Conservation (phyloP, 2,888 invertebrate species). For the Rhingia campestris region DNA sequence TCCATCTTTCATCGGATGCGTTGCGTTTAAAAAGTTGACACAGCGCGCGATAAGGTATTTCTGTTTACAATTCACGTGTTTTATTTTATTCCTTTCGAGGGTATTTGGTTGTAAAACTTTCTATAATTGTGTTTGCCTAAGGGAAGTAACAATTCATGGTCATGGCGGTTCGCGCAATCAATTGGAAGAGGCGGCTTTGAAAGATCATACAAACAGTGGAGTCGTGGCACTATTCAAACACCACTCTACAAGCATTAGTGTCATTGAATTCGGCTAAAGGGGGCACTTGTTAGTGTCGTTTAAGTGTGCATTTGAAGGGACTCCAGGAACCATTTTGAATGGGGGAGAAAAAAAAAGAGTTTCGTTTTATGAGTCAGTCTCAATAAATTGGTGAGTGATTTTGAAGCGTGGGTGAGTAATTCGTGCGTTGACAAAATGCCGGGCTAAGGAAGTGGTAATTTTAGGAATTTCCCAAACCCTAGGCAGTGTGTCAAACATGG, state of each 20-base stretch:
- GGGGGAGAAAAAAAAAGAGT: not conserved
- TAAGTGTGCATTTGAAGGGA: constrained; percentile 49
- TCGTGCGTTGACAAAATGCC: constrained; percentile 28
- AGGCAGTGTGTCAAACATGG: constrained; percentile 13
- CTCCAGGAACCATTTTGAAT: constrained; percentile 5
- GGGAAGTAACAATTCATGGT: constrained; percentile 58
- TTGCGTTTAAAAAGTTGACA: constrained; percentile 14
- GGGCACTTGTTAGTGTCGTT: constrained; percentile 50
- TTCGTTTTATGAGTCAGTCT: constrained; percentile 6
- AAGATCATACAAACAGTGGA: constrained; percentile 52
- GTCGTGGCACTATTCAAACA: constrained; percentile 63
- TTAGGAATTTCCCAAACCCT: constrained; percentile 18
- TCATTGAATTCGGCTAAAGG: constrained; percentile 42
- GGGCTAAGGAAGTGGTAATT: constrained; percentile 62
- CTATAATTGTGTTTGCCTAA: constrained; percentile 49
- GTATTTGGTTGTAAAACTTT: constrained; percentile 28
- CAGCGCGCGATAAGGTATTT: constrained; percentile 45
- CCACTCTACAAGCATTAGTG: constrained; percentile 60
- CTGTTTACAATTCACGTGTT: constrained; percentile 40
- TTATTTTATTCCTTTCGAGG: constrained; percentile 4
- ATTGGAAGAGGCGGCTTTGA: constrained; percentile 58
- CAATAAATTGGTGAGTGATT: constrained; percentile 35
- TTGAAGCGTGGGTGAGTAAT: constrained; percentile 16
- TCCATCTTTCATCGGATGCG: constrained; percentile 45
- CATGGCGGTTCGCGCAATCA: constrained; percentile 39